Conservation (phyloP, 2,113 vertebrate genomes). For the Pluvialis apricaria region DNA sequence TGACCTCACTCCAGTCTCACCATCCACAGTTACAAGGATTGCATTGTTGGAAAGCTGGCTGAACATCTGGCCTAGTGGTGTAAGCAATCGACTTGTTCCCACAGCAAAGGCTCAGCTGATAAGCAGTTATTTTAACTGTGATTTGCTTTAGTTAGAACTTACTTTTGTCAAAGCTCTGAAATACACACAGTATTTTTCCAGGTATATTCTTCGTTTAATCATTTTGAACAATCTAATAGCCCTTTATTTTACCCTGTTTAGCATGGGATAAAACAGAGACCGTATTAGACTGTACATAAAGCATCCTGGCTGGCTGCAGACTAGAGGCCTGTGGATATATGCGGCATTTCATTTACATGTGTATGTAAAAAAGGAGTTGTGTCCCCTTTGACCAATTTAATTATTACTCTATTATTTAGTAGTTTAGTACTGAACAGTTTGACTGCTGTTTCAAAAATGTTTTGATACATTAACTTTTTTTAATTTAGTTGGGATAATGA, state of each 20-base stretch:
- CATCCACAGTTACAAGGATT: background rate
- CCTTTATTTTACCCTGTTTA: background rate
- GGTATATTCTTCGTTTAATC: background rate
- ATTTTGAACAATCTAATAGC: background rate
- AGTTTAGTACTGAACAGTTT: background rate
- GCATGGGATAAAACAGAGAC: background rate
- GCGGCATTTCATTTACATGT: background rate
- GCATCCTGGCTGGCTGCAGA: background rate
- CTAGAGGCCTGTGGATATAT: background rate
- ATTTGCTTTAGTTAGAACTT: background rate
- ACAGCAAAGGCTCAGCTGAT: background rate
- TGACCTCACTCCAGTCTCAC: background rate
- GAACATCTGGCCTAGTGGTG: background rate
- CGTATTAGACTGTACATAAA: background rate
- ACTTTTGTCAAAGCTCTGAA: background rate
- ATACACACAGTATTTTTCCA: background rate
- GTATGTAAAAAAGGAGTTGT: background rate
- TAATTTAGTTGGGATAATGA: slow-evolving; percentile 91
- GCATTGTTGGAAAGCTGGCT: background rate
- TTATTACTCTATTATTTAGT: background rate
- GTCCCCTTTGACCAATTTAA: background rate
- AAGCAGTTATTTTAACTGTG: background rate
- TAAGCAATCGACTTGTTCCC: background rate
- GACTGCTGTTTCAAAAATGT: background rate
- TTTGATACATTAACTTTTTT: background rate